Evolutionary conservation across 2,888 invertebrate genomes (phyloP), one percentile per base, ranked within the genome.

Genomic region (Doris montereyensis): DNA sequence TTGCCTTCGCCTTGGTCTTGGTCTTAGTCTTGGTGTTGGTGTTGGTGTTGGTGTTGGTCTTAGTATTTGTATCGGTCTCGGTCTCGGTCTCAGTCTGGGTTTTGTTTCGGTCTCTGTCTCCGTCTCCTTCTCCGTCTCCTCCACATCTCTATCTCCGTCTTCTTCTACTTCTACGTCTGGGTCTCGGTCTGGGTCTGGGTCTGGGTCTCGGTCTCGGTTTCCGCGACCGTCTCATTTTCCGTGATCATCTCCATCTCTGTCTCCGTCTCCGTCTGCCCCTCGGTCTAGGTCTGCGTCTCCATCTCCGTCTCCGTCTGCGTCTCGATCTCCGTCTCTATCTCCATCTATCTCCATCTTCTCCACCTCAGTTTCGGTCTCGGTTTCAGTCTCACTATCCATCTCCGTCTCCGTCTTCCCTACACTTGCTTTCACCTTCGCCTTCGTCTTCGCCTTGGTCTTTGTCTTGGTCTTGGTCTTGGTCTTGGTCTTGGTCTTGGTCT

Each of bases 101-200:
- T 13, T 10, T 10, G 52, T 71, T 41, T 26, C 5, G n/a, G 24
- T 34, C 41, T 41, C 21, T 26, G 41, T 73, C 26, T 73, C n/a
- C n/a, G n/a, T n/a, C n/a, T n/a, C n/a, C 28, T 41, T 52, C 52
- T 52, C 10, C 10, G 10, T 24, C 57, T 26, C 57, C 10, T n/a
- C n/a, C n/a, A n/a, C n/a, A n/a, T n/a, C n/a, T n/a, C n/a, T n/a
- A n/a, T n/a, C n/a, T n/a, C n/a, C n/a, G 2, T 73, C 58, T 73
- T 5, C 30, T n/a, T 72, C 26, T 72, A 21, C 30, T 30, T 72
- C 26, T 72, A 34, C 30, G 24, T 10, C 57, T 73, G 10, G 4
- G 2, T 73, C 57, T 52, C 24, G 35, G 41, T 73, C 73, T 73
- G n/a, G 35, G 24, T 73, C 26, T 73, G 30, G 35, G 32, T 57